Evolutionary conservation across 2,888 invertebrate species (phyloP).

Genomic region (Athripsodes cinereus): DNA sequence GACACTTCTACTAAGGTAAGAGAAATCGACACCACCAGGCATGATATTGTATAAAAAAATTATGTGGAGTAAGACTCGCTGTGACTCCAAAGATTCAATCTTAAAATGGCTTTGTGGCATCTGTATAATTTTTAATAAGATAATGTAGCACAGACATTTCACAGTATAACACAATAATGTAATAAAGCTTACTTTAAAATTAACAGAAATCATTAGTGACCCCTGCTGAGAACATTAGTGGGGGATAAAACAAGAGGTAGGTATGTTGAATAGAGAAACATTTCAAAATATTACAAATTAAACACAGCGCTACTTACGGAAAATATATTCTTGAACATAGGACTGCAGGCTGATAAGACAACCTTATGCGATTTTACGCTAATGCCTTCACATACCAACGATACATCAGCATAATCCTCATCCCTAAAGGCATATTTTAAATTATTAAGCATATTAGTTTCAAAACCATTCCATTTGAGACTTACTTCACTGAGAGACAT

Average conservation of each 20-base stretch:
- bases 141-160: too few relatives aligned
- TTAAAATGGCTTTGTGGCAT: too few relatives aligned
- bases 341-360: conserved; percentile 61
- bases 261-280: neutral
- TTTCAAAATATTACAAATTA: neutral
- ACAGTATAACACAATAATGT: neutral
- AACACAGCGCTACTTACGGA: conserved; percentile 40
- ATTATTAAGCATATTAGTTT: conserved; percentile 57
- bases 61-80: too few relatives aligned
- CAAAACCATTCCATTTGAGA: conserved; percentile 64
- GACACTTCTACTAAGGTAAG: too few relatives aligned
- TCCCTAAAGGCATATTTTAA: conserved; percentile 59
- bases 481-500: conserved; percentile 52
- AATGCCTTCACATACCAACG: conserved; percentile 59
- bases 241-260: neutral
- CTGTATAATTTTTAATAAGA: too few relatives aligned
- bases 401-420: conserved; percentile 61
- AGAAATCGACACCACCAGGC: too few relatives aligned
- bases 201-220: neutral
- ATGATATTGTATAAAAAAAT: too few relatives aligned
- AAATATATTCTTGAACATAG: conserved; percentile 59
- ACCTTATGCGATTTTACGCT: conserved; percentile 64
- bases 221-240: neutral
- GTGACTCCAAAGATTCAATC: too few relatives aligned
- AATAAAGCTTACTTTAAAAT: neutral